A percentile compares a stretch with the other conserved stretches of the same genome.
Evolutionary conservation across 2,113 vertebrate genomes (phyloP).

Genomic region (Lathamus discolor): DNA sequence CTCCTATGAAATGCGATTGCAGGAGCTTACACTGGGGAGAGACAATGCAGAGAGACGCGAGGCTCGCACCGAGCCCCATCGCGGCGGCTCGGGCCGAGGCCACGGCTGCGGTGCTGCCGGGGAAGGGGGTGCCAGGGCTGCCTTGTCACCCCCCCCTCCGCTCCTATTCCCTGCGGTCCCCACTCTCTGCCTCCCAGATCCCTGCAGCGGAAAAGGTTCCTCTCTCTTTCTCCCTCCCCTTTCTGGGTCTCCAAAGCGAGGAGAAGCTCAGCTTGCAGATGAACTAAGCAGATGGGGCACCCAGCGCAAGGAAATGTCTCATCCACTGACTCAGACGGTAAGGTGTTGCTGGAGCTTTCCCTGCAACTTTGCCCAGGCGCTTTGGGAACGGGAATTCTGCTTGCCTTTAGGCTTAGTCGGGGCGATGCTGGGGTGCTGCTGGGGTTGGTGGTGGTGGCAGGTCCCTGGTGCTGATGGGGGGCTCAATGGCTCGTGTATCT

Average conservation of each 20-base stretch:
- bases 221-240: background rate
- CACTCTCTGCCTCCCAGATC: background rate
- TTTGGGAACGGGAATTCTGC: background rate
- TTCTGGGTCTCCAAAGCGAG: background rate
- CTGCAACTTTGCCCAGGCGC: background rate
- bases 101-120: background rate
- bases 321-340: conserved; percentile 45
- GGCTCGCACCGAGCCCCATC: background rate
- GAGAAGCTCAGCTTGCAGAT: conserved; percentile 47
- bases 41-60: background rate
- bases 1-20: conserved; percentile 32
- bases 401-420: background rate
- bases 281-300: conserved; percentile 41
- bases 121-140: background rate
- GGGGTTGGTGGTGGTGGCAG: background rate
- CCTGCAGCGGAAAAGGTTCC: background rate
- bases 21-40: conserved; percentile 12
- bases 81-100: background rate
- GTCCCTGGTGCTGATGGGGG: background rate
- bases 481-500: background rate
- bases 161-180: background rate
- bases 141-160: background rate
- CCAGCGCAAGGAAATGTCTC: conserved; percentile 55
- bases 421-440: background rate
- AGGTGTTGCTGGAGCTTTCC: conserved; percentile 20